Conservation (phyloP, 2,888 invertebrate species). For the Leucophora obtusa region DNA sequence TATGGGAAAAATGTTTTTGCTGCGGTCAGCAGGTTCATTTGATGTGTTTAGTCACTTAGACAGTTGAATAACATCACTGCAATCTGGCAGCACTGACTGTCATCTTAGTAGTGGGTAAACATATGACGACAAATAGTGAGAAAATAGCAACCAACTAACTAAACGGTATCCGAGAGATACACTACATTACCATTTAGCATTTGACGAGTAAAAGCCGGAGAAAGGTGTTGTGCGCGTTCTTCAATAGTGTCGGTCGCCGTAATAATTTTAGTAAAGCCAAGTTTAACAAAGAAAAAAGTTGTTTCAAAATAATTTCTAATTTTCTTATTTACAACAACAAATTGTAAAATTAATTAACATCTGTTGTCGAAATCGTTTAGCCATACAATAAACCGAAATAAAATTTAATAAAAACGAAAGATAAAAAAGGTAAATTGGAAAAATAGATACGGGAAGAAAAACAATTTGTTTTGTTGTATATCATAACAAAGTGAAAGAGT, state of each 20-base stretch:
- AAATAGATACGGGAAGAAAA: slow-evolving; percentile 13
- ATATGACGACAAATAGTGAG: slow-evolving; percentile 1
- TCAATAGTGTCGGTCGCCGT: slow-evolving; percentile 45
- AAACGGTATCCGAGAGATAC: slow-evolving; percentile 44
- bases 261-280: slow-evolving; percentile 16
- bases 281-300: slow-evolving; percentile 15
- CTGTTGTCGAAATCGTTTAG: slow-evolving; percentile 28
- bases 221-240: slow-evolving; percentile 56
- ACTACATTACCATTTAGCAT: slow-evolving; percentile 44
- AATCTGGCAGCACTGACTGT: too few species aligned
- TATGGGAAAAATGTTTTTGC: too few species aligned
- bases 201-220: slow-evolving; percentile 65
- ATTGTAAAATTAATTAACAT: slow-evolving; percentile 28
- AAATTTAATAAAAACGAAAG: background rate
- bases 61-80: too few species aligned
- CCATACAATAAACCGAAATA: background rate
- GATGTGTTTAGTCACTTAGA: too few species aligned
- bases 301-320: slow-evolving; percentile 3
- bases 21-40: too few species aligned
- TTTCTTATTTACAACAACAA: slow-evolving; percentile 22
- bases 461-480: slow-evolving; percentile 1
- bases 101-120: background rate
- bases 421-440: slow-evolving; percentile 5
- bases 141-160: background rate
- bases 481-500: slow-evolving; percentile 1